These are phyloP conservation scores for Lasioglossum morio DNA, from an alignment of 2,888 invertebrate species.

Conservation along the genomic window DNA sequence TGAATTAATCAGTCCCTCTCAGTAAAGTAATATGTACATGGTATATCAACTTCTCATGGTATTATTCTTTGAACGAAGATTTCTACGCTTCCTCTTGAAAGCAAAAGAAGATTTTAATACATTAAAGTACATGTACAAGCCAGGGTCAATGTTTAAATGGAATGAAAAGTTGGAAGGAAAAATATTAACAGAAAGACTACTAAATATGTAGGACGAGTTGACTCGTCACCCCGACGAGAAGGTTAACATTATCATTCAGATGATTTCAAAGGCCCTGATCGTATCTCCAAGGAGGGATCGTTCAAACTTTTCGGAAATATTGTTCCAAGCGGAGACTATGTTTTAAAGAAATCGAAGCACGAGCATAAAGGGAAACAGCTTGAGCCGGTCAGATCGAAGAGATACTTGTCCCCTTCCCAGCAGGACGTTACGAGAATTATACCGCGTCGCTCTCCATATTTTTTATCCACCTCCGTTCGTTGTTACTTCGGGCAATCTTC, in stretches of 20 bases:
- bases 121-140: neutral
- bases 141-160: neutral
- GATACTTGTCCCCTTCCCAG: conserved; percentile 56
- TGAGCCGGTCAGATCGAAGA: conserved; percentile 49
- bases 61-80: neutral
- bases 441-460: conserved; percentile 53
- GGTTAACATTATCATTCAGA: neutral
- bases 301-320: conserved; percentile 17
- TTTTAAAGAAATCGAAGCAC: conserved; percentile 31
- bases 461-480: conserved; percentile 33
- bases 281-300: neutral
- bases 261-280: neutral
- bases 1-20: neutral
- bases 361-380: conserved; percentile 36
- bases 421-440: conserved; percentile 63
- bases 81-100: neutral
- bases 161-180: neutral
- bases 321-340: neutral
- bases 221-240: neutral
- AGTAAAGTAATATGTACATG: neutral
- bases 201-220: neutral
- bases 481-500: conserved; percentile 32
- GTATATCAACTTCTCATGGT: neutral
- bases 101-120: neutral
- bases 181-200: neutral